A percentile compares a stretch with the other conserved stretches of the same genome.
phyloP scores from a whole-genome alignment of 2,888 invertebrate species.

The Anaspis maculata region DNA sequence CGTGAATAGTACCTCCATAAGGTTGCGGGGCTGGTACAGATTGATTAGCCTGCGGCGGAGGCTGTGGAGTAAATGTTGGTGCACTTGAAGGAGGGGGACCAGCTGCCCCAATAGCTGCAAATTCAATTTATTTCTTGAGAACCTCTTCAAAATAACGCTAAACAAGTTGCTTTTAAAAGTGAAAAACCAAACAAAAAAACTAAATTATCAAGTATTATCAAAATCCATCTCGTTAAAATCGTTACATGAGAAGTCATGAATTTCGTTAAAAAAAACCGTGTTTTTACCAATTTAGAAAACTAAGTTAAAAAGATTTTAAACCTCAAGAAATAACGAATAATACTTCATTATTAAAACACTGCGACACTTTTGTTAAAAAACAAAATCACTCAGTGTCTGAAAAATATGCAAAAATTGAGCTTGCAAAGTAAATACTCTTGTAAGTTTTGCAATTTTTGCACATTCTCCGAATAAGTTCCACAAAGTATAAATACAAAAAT shows the following conservation, averaged over 20 bases:
- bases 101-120: constrained; percentile 43
- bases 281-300: too few relatives aligned
- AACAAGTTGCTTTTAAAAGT: background rate
- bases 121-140: constrained; percentile 12
- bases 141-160: background rate
- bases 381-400: constrained; percentile 3
- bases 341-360: constrained; percentile 9
- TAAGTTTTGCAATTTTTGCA: too few relatives aligned
- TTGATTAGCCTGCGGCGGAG: constrained; percentile 52
- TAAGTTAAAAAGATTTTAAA: too few relatives aligned
- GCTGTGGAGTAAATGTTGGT: constrained; percentile 56
- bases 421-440: too few relatives aligned
- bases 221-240: constrained; percentile 4
- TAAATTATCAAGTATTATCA: background rate
- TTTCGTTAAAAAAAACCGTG: too few relatives aligned
- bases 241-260: too few relatives aligned
- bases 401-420: constrained; percentile 9
- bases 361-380: constrained; percentile 8
- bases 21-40: constrained; percentile 41
- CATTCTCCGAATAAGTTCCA: constrained; percentile 5
- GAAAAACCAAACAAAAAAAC: too few relatives aligned
- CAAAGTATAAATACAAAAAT: constrained; percentile 9
- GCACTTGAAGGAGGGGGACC: constrained; percentile 49
- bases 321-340: too few relatives aligned
- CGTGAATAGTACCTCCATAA: constrained; percentile 46